Conservation (phyloP, 2,113 vertebrate genomes). For the Oxygymnocypris stewartii region DNA sequence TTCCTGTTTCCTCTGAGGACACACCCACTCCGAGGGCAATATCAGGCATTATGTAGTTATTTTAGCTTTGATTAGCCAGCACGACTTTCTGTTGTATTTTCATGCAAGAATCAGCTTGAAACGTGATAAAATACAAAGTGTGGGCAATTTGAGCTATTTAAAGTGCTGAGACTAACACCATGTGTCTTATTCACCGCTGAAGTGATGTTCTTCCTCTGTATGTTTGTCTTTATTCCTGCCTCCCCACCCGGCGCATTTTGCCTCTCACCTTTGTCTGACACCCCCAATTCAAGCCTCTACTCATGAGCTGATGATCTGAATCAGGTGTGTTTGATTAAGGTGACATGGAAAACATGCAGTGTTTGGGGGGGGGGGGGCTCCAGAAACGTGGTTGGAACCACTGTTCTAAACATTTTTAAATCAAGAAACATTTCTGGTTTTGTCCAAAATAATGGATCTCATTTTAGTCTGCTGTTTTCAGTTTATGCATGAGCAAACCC, state of each 20-base stretch:
- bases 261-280: too few relatives aligned
- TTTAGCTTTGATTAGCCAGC: neutral
- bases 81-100: neutral
- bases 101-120: neutral
- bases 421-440: neutral
- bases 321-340: too few relatives aligned
- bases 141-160: neutral
- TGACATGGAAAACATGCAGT: too few relatives aligned
- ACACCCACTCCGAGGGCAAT: neutral
- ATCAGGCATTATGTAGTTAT: neutral
- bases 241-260: too few relatives aligned
- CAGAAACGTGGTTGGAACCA: too few relatives aligned
- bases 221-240: neutral
- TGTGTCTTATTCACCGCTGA: neutral
- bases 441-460: too few relatives aligned
- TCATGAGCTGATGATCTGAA: too few relatives aligned
- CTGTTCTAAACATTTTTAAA: neutral
- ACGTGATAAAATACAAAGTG: neutral
- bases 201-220: neutral
- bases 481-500: neutral
- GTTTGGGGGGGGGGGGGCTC: too few relatives aligned
- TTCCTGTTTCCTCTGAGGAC: neutral
- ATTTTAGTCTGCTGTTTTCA: neutral
- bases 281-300: too few relatives aligned
- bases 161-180: neutral